Percentiles rank a stretch among this genome's conserved stretches.
Conservation (phyloP, 2,888 invertebrate species). For the Eumerus sabulonum region DNA sequence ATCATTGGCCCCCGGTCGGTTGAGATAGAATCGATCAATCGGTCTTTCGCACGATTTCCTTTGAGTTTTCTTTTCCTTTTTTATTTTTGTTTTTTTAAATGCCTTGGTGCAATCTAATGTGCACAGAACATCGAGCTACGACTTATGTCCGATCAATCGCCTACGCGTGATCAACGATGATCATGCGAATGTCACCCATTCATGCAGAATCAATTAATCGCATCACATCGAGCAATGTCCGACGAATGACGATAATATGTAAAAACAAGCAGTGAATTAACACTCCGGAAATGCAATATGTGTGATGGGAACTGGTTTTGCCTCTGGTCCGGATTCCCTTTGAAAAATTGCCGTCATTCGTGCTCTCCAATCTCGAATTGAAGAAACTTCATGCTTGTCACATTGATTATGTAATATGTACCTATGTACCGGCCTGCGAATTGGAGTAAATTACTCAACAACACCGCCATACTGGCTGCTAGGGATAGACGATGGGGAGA, state of each 20-base stretch:
- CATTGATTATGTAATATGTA: slow-evolving; percentile 60
- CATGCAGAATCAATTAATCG: slow-evolving; percentile 26
- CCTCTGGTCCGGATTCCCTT: slow-evolving; percentile 15
- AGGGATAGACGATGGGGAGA: slow-evolving; percentile 7
- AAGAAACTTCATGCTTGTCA: slow-evolving; percentile 60
- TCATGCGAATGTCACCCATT: slow-evolving; percentile 47
- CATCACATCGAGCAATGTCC: slow-evolving; percentile 31
- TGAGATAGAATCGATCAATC: slow-evolving; percentile 64
- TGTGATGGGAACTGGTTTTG: neutral
- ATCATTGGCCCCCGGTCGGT: slow-evolving; percentile 65
- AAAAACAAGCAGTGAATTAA: slow-evolving; percentile 40
- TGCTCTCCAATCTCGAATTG: slow-evolving; percentile 47
- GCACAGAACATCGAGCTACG: neutral
- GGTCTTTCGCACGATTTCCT: slow-evolving; percentile 21
- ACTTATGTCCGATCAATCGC: slow-evolving; percentile 19
- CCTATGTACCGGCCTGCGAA: slow-evolving; percentile 46
- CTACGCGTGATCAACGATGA: slow-evolving; percentile 48
- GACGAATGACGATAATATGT: slow-evolving; percentile 16
- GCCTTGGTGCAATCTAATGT: neutral
- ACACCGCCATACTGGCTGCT: neutral
- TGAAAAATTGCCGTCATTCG: slow-evolving; percentile 35
- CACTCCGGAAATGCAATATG: slow-evolving; percentile 43
- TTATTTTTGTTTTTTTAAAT: neutral
- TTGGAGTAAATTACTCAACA: slow-evolving; percentile 53
- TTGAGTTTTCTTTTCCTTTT: neutral